These are phyloP conservation scores for Zaprionus lachaisei DNA, from an alignment of 1,140 invertebrate genomes.

Conservation along the genomic window DNA sequence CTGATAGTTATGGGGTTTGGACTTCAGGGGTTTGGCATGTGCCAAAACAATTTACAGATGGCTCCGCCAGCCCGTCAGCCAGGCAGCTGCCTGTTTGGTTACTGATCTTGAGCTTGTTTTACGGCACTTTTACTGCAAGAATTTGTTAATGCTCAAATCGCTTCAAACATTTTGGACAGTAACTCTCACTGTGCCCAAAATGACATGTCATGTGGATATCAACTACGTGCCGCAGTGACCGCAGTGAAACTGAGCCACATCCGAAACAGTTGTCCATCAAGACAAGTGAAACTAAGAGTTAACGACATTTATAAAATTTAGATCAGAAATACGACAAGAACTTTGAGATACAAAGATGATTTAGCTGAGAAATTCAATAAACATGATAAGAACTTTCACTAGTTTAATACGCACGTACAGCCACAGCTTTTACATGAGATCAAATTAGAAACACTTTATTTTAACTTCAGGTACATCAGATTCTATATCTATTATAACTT, in stretches of 20 bases:
- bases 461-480: not conserved
- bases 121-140: slow-evolving; percentile 72
- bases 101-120: slow-evolving; percentile 56
- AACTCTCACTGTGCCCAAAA: slow-evolving; percentile 53
- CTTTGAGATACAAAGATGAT: slow-evolving; percentile 8
- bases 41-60: slow-evolving; percentile 71
- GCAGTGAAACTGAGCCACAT: slow-evolving; percentile 43
- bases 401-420: not conserved
- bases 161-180: slow-evolving; percentile 28
- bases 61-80: not conserved
- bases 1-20: slow-evolving; percentile 17
- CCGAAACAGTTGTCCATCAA: slow-evolving; percentile 22
- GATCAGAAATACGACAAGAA: slow-evolving; percentile 1
- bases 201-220: slow-evolving; percentile 72
- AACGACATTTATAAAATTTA: slow-evolving; percentile 5
- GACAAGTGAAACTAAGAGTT: slow-evolving; percentile 40
- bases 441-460: not conserved
- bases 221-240: slow-evolving; percentile 16
- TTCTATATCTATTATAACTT: slow-evolving; percentile 3
- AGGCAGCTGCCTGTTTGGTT: slow-evolving; percentile 3
- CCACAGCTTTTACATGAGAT: not conserved
- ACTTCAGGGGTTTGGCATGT: slow-evolving; percentile 57
- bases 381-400: not conserved
- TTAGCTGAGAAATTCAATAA: not conserved
- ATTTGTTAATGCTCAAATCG: slow-evolving; percentile 47